These are phyloP conservation scores for Scaptomyza cyrtandrae DNA, from an alignment of 2,888 invertebrate genomes.

Conservation along the genomic window DNA sequence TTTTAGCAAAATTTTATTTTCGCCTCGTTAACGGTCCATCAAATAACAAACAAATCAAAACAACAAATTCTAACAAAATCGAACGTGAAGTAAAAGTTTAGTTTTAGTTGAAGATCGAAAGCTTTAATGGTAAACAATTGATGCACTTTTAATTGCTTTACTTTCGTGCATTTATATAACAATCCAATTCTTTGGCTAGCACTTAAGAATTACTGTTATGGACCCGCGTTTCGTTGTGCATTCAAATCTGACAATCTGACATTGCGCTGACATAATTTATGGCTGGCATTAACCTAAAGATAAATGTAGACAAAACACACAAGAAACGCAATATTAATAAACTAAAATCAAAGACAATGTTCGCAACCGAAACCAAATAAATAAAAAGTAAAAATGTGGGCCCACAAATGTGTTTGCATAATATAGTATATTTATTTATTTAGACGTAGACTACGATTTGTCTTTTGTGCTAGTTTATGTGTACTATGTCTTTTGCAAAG, in stretches of 20 bases:
- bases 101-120: conserved; percentile 55
- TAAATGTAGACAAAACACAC: not conserved
- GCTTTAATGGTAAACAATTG: conserved; percentile 70
- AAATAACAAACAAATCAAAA: conserved; percentile 26
- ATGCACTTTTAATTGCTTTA: conserved; percentile 21
- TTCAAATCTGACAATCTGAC: conserved; percentile 28
- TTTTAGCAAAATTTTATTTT: conserved; percentile 28
- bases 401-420: conserved; percentile 41
- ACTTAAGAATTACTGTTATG: conserved; percentile 20
- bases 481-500: conserved; percentile 11
- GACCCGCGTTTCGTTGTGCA: conserved; percentile 8
- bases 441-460: conserved; percentile 25
- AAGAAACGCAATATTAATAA: conserved; percentile 20
- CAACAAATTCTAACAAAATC: conserved; percentile 2
- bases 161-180: conserved; percentile 63
- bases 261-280: conserved; percentile 56
- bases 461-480: conserved; percentile 1
- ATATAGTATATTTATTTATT: conserved; percentile 36
- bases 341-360: conserved; percentile 15
- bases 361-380: conserved; percentile 18
- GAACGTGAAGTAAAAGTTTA: conserved; percentile 38
- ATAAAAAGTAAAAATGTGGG: conserved; percentile 51
- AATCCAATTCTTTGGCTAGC: conserved; percentile 45
- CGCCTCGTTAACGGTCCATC: conserved; percentile 15
- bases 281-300: conserved; percentile 35